Base-by-base conservation (phyloP, 2,888 invertebrate genomes). In the Lymantria dispar region DNA sequence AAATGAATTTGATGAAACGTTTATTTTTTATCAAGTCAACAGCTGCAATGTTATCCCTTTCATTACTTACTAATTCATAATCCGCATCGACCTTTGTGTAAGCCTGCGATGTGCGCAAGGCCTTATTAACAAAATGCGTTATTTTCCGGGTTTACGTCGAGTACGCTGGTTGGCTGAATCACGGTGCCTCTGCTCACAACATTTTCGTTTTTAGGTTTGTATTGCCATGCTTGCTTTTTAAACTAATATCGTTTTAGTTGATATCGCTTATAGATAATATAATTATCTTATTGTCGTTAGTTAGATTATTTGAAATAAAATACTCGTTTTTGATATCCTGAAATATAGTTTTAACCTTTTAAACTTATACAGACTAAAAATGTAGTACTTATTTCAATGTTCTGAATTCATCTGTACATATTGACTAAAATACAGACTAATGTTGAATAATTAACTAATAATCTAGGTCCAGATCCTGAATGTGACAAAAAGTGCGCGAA, bases 401-500 rank as follows among this genome's bases (percentile, higher is more conserved):
- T 5, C 22, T 22, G 22, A 3, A 22, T 5, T 22, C 22, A 22
- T 22, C 3, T 22, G 22, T 22, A 22, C 22, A 22, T 22, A 22
- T 5, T 5, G 5, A 22, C 22, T 22, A 22, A 22, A 22, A 22
- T 3, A 2, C 5, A 3, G 22, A 22, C 22, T 22, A 22, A 22
- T 22, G 2, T 22, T 22, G 5, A 22, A 22, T 22, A 22, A 22
- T 22, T 22, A 5, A 22, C 22, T 22, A 22, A 22, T 15, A n/a
- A 15, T 43, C 42, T 14, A 73, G 96, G 95, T 79, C 96, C 97
- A 45, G 97, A 97, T 91, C 96, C 97, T 43, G 97, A 97, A 85
- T 97, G 97, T 86, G 96, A 96, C 85, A 94, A 95, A 79, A 96
- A 96, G 78, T 97, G 97, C 82, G 95, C 95, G 29, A 96, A 96